Evolutionary conservation across 2,797 vertebrate species (phyloP).

Genomic region (Hypotaenidia okinawae): DNA sequence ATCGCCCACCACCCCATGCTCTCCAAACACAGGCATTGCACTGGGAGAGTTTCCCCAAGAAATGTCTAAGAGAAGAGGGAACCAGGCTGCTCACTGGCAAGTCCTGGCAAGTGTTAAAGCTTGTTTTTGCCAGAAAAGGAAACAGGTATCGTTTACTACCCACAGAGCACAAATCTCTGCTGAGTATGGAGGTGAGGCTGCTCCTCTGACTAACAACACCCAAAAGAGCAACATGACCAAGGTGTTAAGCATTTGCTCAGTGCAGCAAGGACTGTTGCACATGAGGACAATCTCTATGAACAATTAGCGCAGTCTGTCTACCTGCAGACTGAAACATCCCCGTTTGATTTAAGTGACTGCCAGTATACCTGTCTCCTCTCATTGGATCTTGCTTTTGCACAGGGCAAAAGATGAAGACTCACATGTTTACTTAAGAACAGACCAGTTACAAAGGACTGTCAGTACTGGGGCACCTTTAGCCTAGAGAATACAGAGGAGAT

Average conservation of each 20-base stretch:
- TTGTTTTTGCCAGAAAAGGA: conserved; percentile 60
- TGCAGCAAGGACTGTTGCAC: neutral
- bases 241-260: neutral
- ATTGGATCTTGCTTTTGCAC: neutral
- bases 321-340: neutral
- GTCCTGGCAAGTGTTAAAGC: conserved; percentile 31
- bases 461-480: neutral
- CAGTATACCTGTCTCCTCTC: neutral
- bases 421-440: neutral
- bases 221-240: neutral
- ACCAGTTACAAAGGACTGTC: neutral
- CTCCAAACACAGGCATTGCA: neutral
- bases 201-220: neutral
- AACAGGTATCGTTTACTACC: conserved; percentile 12
- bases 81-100: conserved; percentile 15
- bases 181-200: neutral
- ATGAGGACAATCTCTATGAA: neutral
- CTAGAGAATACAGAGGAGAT: conserved; percentile 1
- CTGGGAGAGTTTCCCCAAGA: neutral
- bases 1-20: accelerated
- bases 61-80: neutral
- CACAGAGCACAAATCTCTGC: neutral
- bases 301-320: neutral
- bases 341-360: neutral
- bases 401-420: neutral